A percentile compares a stretch with the other conserved stretches of the same genome.
Conservation (phyloP, 2,888 invertebrate species). For the Disparrhopalites patrizii region DNA sequence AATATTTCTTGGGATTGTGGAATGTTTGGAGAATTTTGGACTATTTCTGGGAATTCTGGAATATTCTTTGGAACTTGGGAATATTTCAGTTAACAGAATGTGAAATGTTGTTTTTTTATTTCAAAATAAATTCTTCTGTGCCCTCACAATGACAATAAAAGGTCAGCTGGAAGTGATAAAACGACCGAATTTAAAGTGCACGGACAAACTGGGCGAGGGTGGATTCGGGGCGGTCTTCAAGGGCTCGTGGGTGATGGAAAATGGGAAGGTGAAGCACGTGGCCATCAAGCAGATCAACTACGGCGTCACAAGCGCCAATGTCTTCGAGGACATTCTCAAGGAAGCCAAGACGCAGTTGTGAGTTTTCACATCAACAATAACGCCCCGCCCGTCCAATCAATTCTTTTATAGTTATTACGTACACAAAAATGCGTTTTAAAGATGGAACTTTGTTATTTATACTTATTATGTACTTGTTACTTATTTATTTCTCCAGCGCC, state of each 20-base stretch:
- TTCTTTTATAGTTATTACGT: no score
- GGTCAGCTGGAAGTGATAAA: conserved; percentile 3
- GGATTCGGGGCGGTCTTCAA: conserved; percentile 18
- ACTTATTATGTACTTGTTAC: no score
- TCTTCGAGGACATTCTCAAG: conserved; percentile 16
- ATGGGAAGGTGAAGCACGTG: not conserved
- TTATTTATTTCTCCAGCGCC: not conserved
- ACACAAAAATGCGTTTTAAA: no score
- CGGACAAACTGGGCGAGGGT: conserved; percentile 15
- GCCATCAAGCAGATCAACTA: conserved; percentile 23
- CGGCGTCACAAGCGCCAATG: conserved; percentile 10
- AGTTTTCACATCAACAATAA: no score
- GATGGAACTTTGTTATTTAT: no score
- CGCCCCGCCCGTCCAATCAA: no score
- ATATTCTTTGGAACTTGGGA: no score
- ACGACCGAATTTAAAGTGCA: not conserved
- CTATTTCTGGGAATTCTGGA: no score
- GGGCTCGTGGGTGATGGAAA: conserved; percentile 8
- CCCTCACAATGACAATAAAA: not conserved
- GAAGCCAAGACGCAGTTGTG: conserved; percentile 24
- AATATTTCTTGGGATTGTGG: not conserved
- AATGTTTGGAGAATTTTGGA: not conserved
- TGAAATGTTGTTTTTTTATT: no score
- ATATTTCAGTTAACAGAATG: no score
- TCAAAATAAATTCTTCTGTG: not conserved